Conservation (phyloP, 2,113 vertebrate genomes). For the Ciconia stormi region DNA sequence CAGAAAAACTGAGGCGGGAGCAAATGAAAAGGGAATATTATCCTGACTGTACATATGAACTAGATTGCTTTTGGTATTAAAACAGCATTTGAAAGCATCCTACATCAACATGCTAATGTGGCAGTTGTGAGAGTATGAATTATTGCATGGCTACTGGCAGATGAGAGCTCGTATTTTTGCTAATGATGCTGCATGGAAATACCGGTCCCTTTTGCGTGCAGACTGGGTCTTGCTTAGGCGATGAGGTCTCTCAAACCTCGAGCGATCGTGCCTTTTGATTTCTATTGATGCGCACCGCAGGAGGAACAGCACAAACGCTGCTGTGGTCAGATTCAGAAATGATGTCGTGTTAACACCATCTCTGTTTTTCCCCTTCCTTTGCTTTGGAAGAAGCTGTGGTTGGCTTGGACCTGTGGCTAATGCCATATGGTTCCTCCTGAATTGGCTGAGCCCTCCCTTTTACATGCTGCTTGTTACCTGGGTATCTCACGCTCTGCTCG, state of each 20-base stretch:
- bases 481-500: accelerated
- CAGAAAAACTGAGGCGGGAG: background rate
- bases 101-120: background rate
- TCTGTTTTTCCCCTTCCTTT: background rate
- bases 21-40: background rate
- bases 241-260: background rate
- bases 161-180: background rate
- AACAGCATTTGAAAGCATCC: background rate
- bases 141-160: background rate
- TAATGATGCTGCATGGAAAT: background rate
- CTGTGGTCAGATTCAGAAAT: background rate
- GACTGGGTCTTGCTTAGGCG: background rate
- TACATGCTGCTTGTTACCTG: accelerated
- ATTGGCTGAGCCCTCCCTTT: background rate
- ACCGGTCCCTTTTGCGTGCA: background rate
- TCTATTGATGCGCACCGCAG: accelerated
- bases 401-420: background rate
- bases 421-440: background rate
- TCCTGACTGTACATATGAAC: background rate
- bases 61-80: background rate
- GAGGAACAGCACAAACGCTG: background rate
- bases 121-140: background rate
- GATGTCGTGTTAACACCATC: background rate
- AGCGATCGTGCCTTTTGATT: background rate
- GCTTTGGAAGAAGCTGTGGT: background rate